Evolutionary conservation across 2,113 vertebrate species (phyloP), one percentile per base, ranked within the genome.

Genomic region (Opisthocomus hoazin): DNA sequence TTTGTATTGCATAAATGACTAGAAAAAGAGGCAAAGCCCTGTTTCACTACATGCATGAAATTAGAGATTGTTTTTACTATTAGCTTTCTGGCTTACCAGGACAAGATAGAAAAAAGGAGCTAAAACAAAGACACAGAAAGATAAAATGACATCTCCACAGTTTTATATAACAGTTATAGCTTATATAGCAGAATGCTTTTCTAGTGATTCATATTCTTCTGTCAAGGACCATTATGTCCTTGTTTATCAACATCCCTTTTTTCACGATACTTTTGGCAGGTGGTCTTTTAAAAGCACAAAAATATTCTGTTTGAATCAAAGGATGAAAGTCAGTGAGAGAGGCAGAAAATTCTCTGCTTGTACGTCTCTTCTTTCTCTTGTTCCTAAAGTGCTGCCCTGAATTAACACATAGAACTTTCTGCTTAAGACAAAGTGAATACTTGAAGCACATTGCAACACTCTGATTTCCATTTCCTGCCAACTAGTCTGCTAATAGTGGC

Each of bases 251-350:
- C 89, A 76, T 36, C 51, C 24, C 63, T 89, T 87, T 83, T 83
- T 51, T 54, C 70, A 57, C 0, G 0, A 46, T 16, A 20, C 54
- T 87, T 95, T 76, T 84, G 87, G 84, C 87, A 82, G 71, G 74
- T 91, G 87, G 75, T 83, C 70, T 85, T 96, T 85, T 89, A 94
- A 95, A 84, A 95, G 75, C 63, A 85, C 70, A 53, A 45, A 77
- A 89, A 76, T 85, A 91, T 30, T 96, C 89, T 84, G 39, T 91
- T 94, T 87, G 91, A 93, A 74, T 93, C 69, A 65, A 89, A 89
- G 60, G 74, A 68, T 87, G 54, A 85, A 96, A 95, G 78, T 57
- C 18, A 5, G 16, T 71, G 65, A 75, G 65, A 80, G 84, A 66
- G 39, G 56, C 3, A 14, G 53, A 93, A 93, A 73, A 96, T 60